Base-by-base conservation (phyloP, 1,140 invertebrate species). In the Bombus huntii region DNA sequence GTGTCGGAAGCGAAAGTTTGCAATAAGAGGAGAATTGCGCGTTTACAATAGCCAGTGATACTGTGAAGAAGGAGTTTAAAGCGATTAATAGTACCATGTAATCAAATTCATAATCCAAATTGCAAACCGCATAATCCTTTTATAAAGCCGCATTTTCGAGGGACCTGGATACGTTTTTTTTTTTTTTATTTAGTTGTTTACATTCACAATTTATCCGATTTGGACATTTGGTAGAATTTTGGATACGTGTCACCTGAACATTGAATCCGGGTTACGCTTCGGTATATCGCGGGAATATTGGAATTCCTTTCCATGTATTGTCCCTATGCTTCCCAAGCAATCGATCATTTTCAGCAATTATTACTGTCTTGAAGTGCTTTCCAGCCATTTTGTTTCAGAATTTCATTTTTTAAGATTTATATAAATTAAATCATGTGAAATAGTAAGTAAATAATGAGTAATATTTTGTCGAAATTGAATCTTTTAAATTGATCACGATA, bases 21-120 rank as follows among this genome's bases (percentile, higher is more conserved):
- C 53, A 73, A 66, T 28, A 78, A 77, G 39, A 76, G 34, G 44
- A 15, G 0, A 47, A 47, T 47, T 47, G 44, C 5, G 4, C 12
- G 66, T 80, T 86, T 89, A 89, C 83, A 76, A 86, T 79, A 47
- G 31, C 8, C n/a, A 28, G 25, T 62, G 25, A 47, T 18, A 31
- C 28, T n/a, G 68, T 34, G 31, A 37, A 31, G 74, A 28, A 34
- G 57, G 59, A 66, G 70, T 88, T 88, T 81, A 73, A 62, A 42
- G 79, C 74, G 57, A 79, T 83, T 89, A 88, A 83, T 70, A 84
- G 71, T 59, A 78, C 65, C 59, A 75, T 15, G 44, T 91, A 92
- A 91, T 94, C 88, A 88, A 93, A 91, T 91, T 93, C 90, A 91
- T 92, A 92, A 92, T 92, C 89, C 83, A 85, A 89, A 92, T 92